Percentiles rank a stretch among this genome's conserved stretches.
These are phyloP conservation scores for Cotesia vestalis DNA, from an alignment of 1,140 invertebrate genomes.

Conservation along the genomic window DNA sequence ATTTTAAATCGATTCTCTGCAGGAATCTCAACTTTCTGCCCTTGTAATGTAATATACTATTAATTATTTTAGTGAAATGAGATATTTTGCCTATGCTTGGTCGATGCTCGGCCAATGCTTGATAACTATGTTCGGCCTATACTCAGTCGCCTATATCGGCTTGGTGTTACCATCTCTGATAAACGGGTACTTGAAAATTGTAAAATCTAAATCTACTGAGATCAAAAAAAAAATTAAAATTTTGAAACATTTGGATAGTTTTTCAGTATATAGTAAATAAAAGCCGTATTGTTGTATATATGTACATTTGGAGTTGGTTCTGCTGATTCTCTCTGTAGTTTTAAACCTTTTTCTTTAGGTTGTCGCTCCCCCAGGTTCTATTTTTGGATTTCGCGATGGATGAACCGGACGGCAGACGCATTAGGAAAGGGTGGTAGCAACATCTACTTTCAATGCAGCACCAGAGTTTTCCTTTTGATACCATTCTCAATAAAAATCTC, in stretches of 20 bases:
- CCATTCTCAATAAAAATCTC: conserved; percentile 20
- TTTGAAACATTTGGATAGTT: not conserved
- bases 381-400: conserved; percentile 28
- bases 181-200: too few relatives aligned
- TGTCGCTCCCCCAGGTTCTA: not conserved
- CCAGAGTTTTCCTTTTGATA: conserved; percentile 30
- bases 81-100: too few relatives aligned
- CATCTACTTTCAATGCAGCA: conserved; percentile 26
- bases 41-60: too few relatives aligned
- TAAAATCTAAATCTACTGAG: not conserved
- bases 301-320: not conserved
- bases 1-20: too few relatives aligned
- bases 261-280: not conserved
- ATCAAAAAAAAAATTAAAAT: not conserved
- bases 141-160: too few relatives aligned
- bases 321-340: not conserved
- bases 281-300: not conserved
- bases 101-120: too few relatives aligned
- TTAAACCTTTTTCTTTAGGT: conserved; percentile 17
- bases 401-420: conserved; percentile 22
- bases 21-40: too few relatives aligned
- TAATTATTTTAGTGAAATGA: too few relatives aligned
- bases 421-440: conserved; percentile 21
- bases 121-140: too few relatives aligned
- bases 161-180: too few relatives aligned